phyloP scores from a whole-genome alignment of 2,888 invertebrate genomes.

The Stramonita haemastoma region DNA sequence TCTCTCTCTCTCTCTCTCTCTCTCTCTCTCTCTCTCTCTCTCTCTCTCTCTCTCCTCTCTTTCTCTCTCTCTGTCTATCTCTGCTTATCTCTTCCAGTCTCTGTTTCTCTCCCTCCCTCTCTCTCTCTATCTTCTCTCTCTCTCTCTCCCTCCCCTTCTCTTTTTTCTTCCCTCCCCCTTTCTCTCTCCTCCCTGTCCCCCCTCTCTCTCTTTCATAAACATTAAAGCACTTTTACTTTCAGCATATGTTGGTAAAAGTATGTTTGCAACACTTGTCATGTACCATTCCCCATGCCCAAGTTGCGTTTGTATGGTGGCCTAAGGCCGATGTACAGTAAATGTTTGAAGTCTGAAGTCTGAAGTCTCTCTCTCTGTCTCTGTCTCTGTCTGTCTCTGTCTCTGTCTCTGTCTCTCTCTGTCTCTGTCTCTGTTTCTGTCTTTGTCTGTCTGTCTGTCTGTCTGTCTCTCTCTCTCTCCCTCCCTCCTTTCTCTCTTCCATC shows the following conservation, averaged over 20 bases:
- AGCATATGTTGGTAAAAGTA: background rate
- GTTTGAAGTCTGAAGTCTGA: too few species aligned
- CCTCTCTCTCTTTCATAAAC: background rate
- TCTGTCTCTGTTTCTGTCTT: background rate
- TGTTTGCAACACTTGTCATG: too few species aligned
- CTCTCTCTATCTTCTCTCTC: background rate
- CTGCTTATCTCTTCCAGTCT: background rate
- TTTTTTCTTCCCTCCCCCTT: background rate
- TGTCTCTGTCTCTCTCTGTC: background rate
- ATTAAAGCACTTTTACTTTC: too few species aligned
- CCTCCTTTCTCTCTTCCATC: background rate
- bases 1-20: background rate
- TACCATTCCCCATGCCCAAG: too few species aligned
- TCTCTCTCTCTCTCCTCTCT: background rate
- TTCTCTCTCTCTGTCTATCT: background rate
- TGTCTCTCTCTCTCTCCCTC: background rate
- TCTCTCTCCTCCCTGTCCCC: background rate
- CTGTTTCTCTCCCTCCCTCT: background rate
- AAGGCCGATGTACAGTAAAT: too few species aligned
- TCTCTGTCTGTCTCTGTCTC: background rate
- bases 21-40: background rate
- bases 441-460: background rate
- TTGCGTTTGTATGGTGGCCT: too few species aligned
- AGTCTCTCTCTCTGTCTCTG: background rate
- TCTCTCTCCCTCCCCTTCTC: background rate